These are phyloP conservation scores for Melanotaenia pygmaea DNA, from an alignment of 2,797 vertebrate species.

Conservation along the genomic window DNA sequence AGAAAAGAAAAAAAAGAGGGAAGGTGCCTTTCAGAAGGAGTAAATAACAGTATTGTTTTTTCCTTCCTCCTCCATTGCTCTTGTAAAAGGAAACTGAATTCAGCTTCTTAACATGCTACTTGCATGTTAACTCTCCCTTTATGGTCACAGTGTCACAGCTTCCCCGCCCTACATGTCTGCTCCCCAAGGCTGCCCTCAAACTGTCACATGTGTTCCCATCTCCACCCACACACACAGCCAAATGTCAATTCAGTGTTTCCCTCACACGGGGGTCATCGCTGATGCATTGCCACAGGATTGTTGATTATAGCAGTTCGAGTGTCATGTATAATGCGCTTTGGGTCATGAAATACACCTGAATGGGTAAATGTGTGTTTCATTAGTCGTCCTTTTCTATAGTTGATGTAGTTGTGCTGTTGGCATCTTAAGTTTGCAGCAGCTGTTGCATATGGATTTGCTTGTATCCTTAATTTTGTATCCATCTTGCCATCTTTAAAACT, in stretches of 20 bases:
- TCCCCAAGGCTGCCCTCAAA: slow-evolving; percentile 76
- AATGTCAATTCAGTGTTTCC: slow-evolving; percentile 69
- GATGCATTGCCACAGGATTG: slow-evolving; percentile 28
- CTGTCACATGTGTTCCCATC: slow-evolving; percentile 77
- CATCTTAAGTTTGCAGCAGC: neutral
- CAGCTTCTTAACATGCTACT: slow-evolving; percentile 51
- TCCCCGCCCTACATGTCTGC: slow-evolving; percentile 23
- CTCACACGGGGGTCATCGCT: slow-evolving; percentile 51
- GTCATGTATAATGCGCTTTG: slow-evolving; percentile 1
- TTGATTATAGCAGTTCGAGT: slow-evolving; percentile 13
- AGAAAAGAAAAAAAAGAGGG: neutral
- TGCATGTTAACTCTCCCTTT: slow-evolving; percentile 59
- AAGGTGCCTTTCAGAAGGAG: slow-evolving; percentile 24
- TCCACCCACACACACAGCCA: slow-evolving; percentile 55
- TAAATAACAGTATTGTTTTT: neutral
- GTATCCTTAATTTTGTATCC: neutral
- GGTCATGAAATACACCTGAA: slow-evolving; percentile 9
- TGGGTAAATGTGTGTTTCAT: neutral
- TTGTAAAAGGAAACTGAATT: slow-evolving; percentile 7
- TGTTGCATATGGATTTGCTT: neutral
- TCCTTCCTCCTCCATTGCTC: neutral
- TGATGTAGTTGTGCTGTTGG: neutral
- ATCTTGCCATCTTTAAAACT: neutral
- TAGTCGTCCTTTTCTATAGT: neutral
- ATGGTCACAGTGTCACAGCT: slow-evolving; percentile 53